These are phyloP conservation scores for Eptesicus fuscus DNA, from an alignment of 2,113 vertebrate genomes.

Conservation along the genomic window DNA sequence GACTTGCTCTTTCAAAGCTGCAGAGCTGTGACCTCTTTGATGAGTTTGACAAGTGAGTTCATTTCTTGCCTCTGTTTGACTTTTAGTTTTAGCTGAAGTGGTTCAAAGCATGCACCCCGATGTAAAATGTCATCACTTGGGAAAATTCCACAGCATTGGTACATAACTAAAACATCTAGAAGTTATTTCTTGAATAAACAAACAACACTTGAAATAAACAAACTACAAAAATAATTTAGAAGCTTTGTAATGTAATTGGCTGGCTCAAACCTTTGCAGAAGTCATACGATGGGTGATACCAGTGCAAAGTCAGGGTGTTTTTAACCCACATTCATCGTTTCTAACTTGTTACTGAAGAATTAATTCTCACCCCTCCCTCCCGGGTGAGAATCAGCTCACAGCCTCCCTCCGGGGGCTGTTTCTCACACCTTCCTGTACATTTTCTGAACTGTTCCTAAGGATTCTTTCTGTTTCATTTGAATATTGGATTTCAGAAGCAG, in stretches of 20 bases:
- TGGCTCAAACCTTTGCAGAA: not conserved
- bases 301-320: not conserved
- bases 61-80: slow-evolving; percentile 51
- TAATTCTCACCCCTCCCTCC: not conserved
- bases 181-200: not conserved
- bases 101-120: not conserved
- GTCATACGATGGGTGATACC: not conserved
- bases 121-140: not conserved
- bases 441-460: not conserved
- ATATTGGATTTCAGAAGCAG: not conserved
- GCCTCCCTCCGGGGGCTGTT: not conserved
- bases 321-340: not conserved
- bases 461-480: not conserved
- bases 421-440: not conserved
- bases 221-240: not conserved
- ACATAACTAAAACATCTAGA: not conserved
- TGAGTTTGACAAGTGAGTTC: slow-evolving; percentile 77
- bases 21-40: slow-evolving; percentile 77
- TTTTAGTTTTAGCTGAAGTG: not conserved
- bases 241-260: not conserved
- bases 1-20: slow-evolving; percentile 79
- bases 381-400: not conserved
- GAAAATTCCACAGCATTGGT: not conserved
- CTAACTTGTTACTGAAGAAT: not conserved
- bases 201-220: not conserved